Evolutionary conservation across 2,797 vertebrate species (phyloP).

Genomic region (Trachurus trachurus): DNA sequence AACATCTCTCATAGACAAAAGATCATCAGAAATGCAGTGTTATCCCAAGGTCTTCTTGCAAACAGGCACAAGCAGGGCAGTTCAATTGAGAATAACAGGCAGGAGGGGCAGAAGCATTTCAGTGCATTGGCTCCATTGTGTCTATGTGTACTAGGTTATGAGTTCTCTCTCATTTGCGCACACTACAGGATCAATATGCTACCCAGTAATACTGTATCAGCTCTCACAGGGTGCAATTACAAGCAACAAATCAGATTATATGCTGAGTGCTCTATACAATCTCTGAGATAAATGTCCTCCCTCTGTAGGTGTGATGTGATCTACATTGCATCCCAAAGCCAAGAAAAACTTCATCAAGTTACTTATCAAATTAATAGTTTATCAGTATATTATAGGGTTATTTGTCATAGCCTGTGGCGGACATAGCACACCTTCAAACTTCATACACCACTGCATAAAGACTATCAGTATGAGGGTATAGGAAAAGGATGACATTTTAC

Average conservation of each 20-base stretch:
- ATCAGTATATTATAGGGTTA: constrained; percentile 9
- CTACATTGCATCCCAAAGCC: constrained; percentile 14
- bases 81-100: constrained; percentile 34
- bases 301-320: constrained; percentile 41
- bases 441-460: constrained; percentile 8
- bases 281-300: constrained; percentile 56
- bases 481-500: not conserved
- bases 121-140: constrained; percentile 74
- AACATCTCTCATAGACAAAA: not conserved
- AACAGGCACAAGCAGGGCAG: constrained; percentile 21
- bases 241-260: constrained; percentile 82
- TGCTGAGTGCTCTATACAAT: constrained; percentile 80
- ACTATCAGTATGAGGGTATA: not conserved
- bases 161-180: constrained; percentile 74
- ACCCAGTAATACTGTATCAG: constrained; percentile 79
- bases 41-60: constrained; percentile 32
- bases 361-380: constrained; percentile 12
- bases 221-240: constrained; percentile 82
- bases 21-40: constrained; percentile 6
- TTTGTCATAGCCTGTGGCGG: constrained; percentile 1
- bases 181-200: constrained; percentile 79
- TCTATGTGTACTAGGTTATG: constrained; percentile 82
- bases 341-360: constrained; percentile 24
- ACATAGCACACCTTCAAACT: constrained; percentile 7
- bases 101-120: constrained; percentile 47